Conservation (phyloP, 2,888 invertebrate genomes). For the Drosophila nr. fundita region DNA sequence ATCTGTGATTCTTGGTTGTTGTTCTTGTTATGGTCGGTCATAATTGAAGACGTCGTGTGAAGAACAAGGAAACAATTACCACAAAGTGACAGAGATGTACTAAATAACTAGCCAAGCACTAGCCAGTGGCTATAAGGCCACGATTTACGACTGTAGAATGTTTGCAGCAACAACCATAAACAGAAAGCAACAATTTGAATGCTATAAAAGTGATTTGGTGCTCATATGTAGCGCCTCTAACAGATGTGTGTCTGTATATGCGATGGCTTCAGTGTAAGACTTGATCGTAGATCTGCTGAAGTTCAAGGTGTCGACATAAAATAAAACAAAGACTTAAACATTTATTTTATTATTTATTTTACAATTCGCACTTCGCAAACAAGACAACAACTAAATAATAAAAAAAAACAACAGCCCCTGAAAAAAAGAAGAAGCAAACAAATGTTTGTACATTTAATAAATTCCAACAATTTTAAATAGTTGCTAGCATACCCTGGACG, state of each 20-base stretch:
- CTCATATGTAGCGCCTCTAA: slow-evolving; percentile 60
- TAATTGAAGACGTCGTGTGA: slow-evolving; percentile 35
- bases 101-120: slow-evolving; percentile 10
- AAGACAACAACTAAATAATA: slow-evolving; percentile 3
- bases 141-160: slow-evolving; percentile 36
- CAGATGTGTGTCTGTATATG: slow-evolving; percentile 10
- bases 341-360: slow-evolving; percentile 12
- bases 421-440: slow-evolving; percentile 5
- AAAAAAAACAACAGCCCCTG: background rate
- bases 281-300: slow-evolving; percentile 23
- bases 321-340: slow-evolving; percentile 42
- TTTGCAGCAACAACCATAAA: slow-evolving; percentile 17
- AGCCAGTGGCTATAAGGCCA: slow-evolving; percentile 16
- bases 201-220: slow-evolving; percentile 66
- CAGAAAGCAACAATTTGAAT: slow-evolving; percentile 53
- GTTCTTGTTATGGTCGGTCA: slow-evolving; percentile 11
- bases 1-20: background rate
- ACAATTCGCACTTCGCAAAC: slow-evolving; percentile 44
- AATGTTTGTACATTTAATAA: slow-evolving; percentile 25
- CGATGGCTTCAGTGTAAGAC: background rate
- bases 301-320: slow-evolving; percentile 48
- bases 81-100: slow-evolving; percentile 1
- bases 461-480: slow-evolving; percentile 24
- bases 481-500: slow-evolving; percentile 15
- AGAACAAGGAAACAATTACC: slow-evolving; percentile 42